phyloP scores from a whole-genome alignment of 2,113 vertebrate genomes.

The Salvator merianae region DNA sequence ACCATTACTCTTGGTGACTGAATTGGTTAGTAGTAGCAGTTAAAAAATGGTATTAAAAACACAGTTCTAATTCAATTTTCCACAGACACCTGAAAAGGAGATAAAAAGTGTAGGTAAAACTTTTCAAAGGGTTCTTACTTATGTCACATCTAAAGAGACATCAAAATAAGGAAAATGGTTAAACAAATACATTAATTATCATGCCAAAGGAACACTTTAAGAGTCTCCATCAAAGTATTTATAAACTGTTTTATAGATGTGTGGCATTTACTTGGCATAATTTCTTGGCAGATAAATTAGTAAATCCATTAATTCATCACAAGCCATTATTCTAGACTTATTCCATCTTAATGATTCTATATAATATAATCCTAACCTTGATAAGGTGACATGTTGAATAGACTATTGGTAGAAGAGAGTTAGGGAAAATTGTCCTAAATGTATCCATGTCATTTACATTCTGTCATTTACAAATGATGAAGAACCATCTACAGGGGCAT shows the following conservation, averaged over 20 bases:
- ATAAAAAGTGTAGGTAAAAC: not conserved
- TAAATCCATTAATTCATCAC: not conserved
- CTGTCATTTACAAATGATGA: not conserved
- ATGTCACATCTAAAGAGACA: not conserved
- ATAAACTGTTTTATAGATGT: not conserved
- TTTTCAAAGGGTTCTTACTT: not conserved
- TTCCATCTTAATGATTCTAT: not conserved
- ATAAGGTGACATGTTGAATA: not conserved
- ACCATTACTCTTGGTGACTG: not conserved
- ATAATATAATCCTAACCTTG: not conserved
- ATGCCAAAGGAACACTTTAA: not conserved
- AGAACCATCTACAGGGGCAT: not conserved
- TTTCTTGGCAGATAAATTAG: not conserved
- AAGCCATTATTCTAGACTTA: not conserved
- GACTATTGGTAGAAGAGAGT: not conserved
- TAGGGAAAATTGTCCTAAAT: not conserved
- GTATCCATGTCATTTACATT: not conserved
- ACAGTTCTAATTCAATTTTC: not conserved
- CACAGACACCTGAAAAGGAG: too few species aligned
- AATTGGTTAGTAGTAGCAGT: not conserved
- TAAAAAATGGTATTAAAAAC: not conserved
- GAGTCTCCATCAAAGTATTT: not conserved
- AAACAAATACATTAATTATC: not conserved
- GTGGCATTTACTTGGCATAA: not conserved
- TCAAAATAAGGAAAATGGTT: not conserved